A percentile compares a stretch with the other conserved stretches of the same genome.
Conservation (phyloP, 1,140 invertebrate species). For the Liolophura sinensis region DNA sequence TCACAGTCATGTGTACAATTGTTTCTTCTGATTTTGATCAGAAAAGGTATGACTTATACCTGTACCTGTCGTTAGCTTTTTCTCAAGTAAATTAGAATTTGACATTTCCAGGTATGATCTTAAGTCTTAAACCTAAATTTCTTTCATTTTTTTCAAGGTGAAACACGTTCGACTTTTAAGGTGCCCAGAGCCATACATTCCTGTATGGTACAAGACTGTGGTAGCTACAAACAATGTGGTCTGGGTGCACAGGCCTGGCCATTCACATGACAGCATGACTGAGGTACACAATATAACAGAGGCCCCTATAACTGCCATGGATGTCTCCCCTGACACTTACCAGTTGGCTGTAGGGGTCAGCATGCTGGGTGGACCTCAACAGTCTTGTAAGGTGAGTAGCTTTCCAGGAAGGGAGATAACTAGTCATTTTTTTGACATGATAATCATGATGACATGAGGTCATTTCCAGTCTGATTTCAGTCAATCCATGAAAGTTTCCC, state of each 20-base stretch:
- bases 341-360: constrained; percentile 29
- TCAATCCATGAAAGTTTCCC: background rate
- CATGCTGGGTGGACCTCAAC: background rate
- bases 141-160: constrained; percentile 11
- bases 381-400: no score
- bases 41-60: no score
- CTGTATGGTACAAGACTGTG: constrained; percentile 9
- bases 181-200: background rate
- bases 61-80: no score
- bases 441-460: no score
- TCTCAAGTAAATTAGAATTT: no score
- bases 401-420: no score
- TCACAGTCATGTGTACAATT: no score
- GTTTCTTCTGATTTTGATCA: no score
- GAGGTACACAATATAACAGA: constrained; percentile 39
- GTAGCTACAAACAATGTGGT: constrained; percentile 17
- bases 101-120: no score
- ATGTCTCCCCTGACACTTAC: constrained; percentile 22
- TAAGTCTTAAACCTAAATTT: constrained; percentile 11
- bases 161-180: constrained; percentile 16
- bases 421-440: no score
- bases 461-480: no score
- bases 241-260: constrained; percentile 12
- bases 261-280: constrained; percentile 9
- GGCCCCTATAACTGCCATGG: constrained; percentile 28